phyloP scores from a whole-genome alignment of 2,888 invertebrate genomes.

The Cryptocheilus praepositus region DNA sequence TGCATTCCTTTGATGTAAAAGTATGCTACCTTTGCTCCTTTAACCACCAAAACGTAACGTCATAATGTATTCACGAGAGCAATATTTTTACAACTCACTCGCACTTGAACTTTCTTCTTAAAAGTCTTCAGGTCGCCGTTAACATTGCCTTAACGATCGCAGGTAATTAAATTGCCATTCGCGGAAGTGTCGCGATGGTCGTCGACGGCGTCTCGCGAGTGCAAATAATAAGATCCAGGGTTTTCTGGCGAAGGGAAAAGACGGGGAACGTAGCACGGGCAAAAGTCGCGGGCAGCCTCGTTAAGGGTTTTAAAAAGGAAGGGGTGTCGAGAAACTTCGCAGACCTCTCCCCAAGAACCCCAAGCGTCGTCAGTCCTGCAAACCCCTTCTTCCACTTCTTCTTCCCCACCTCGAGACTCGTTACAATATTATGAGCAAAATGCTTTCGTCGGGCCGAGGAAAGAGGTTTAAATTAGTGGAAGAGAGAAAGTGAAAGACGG shows the following conservation, averaged over 20 bases:
- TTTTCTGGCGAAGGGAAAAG: slow-evolving; percentile 28
- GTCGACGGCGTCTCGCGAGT: slow-evolving; percentile 22
- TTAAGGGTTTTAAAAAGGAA: slow-evolving; percentile 36
- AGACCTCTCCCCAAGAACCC: slow-evolving; percentile 33
- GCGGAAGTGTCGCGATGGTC: not conserved
- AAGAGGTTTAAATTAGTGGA: not conserved
- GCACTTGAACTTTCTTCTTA: not conserved
- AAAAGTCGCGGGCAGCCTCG: slow-evolving; percentile 6
- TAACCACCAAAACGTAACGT: too few species aligned
- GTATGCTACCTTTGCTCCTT: too few species aligned
- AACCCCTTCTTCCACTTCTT: not conserved
- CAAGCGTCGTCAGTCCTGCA: slow-evolving; percentile 7
- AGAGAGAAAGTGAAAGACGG: not conserved
- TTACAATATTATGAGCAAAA: slow-evolving; percentile 55
- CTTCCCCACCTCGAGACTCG: slow-evolving; percentile 34
- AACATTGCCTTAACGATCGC: not conserved
- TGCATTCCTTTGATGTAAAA: too few species aligned
- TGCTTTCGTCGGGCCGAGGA: slow-evolving; percentile 15
- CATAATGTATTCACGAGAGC: not conserved
- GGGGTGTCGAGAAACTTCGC: slow-evolving; percentile 44
- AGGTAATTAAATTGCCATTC: slow-evolving; percentile 7
- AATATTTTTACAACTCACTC: not conserved
- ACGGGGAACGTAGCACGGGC: not conserved
- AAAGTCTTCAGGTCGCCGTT: not conserved
- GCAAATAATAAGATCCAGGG: slow-evolving; percentile 45